Conservation (phyloP, 2,113 vertebrate species). For the Pelobates fuscus region DNA sequence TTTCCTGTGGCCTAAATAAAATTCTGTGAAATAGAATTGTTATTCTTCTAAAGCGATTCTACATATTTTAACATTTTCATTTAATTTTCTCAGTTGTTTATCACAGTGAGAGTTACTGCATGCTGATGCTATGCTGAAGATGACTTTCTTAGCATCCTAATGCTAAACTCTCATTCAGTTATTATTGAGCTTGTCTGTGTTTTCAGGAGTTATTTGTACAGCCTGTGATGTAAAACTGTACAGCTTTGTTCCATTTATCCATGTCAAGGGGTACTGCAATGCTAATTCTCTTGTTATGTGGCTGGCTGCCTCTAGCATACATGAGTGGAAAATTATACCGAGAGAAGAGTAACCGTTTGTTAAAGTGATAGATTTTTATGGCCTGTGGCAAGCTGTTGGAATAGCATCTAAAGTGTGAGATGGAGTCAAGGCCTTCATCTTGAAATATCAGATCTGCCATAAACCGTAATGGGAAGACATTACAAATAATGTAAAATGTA, state of each 20-base stretch:
- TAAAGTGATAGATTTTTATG: conserved; percentile 33
- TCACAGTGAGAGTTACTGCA: too few species aligned
- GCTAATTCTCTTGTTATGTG: conserved; percentile 16
- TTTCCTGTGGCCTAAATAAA: too few species aligned
- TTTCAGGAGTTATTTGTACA: background rate
- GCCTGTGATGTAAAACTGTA: conserved; percentile 2
- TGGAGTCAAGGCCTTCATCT: background rate
- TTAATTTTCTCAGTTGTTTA: too few species aligned
- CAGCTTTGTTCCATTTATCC: background rate
- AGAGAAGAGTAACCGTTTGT: background rate
- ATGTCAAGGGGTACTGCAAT: background rate
- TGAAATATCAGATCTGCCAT: background rate
- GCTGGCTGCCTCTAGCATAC: conserved; percentile 12
- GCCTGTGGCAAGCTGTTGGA: conserved; percentile 11
- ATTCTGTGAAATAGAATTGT: too few species aligned
- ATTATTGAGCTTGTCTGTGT: too few species aligned
- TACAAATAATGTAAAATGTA: conserved; percentile 13
- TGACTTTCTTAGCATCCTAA: too few species aligned
- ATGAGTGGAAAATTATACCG: conserved; percentile 2
- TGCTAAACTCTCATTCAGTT: too few species aligned
- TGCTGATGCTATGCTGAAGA: too few species aligned
- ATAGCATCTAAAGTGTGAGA: conserved; percentile 1
- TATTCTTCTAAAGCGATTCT: too few species aligned
- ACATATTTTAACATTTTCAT: too few species aligned
- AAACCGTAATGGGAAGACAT: conserved; percentile 10